Base-by-base conservation (phyloP, 2,888 invertebrate species). In the Frankliniella fusca region DNA sequence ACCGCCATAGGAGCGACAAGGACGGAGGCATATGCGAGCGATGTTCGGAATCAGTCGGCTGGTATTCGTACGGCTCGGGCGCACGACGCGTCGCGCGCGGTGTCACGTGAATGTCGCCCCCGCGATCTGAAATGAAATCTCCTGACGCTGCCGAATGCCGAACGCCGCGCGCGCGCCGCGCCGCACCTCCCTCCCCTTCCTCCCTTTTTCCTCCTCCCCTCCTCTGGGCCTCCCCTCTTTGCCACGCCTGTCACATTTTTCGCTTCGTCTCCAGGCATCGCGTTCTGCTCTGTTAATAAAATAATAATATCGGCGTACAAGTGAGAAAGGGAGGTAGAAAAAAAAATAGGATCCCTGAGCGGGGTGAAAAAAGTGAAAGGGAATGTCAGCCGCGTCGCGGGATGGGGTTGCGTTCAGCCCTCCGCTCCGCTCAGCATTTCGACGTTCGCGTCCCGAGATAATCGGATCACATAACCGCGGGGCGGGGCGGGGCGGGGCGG, bases 41-140 rank as follows among this genome's bases (percentile, higher is more conserved):
- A n/a, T n/a, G n/a, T n/a, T n/a, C n/a, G n/a, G n/a, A n/a, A n/a
- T n/a, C n/a, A n/a, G n/a, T n/a, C n/a, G n/a, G n/a, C 23, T 70
- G 7, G 7, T n/a, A 9, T 23, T 23, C 23, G 23, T 23, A 11
- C 7, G 70, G n/a, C 9, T n/a, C 70, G 70, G 70, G n/a, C n/a
- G 11, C 23, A 3, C n/a, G n/a, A 3, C n/a, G n/a, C 70, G 23
- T 3, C n/a, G n/a, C 70, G 23, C 70, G 70, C 10, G 27, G 27
- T 76, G 70, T 76, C 70, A 76, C 27, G 23, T 9, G 11, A 27
- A 27, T 76, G 27, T 27, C 9, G 70, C 38, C 3, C 70, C 27
- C 70, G 70, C 27, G 70, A 76, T 76, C 70, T 76, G 70, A 76
- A 76, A 76, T 76, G 70, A 76, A 76, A 76, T 76, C 70, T 76